A percentile compares a stretch with the other conserved stretches of the same genome.
Conservation (phyloP, 2,797 vertebrate species). For the Anabacerthia variegaticeps region DNA sequence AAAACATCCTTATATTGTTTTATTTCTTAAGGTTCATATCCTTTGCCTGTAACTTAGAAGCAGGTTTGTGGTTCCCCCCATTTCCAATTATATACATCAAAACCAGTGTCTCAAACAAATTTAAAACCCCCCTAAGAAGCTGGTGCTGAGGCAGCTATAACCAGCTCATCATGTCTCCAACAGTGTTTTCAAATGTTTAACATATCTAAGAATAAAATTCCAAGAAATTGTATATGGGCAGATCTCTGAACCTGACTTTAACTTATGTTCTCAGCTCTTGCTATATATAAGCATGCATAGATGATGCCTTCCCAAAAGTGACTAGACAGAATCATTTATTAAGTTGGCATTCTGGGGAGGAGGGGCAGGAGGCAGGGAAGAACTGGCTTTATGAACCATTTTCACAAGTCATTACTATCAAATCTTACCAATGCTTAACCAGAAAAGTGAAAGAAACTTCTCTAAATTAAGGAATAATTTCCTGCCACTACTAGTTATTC, state of each 20-base stretch:
- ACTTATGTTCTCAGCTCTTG: neutral
- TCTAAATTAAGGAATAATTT: neutral
- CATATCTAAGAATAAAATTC: neutral
- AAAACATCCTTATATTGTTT: neutral
- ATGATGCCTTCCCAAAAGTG: neutral
- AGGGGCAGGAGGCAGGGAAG: neutral
- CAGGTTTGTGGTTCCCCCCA: neutral
- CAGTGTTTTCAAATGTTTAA: neutral
- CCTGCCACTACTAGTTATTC: neutral
- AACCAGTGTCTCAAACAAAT: neutral
- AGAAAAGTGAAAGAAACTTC: neutral
- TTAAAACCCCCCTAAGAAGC: neutral
- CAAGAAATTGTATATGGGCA: neutral
- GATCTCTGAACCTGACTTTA: neutral
- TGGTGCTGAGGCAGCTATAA: neutral
- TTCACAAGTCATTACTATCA: neutral
- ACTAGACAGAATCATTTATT: neutral
- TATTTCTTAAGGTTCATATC: neutral
- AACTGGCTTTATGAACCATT: neutral
- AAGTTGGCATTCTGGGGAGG: fast-evolving
- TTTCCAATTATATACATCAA: neutral
- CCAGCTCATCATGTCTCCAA: neutral
- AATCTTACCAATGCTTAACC: neutral
- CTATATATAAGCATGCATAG: neutral
- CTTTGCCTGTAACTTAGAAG: neutral